Evolutionary conservation across 2,797 vertebrate genomes (phyloP), one percentile per base, ranked within the genome.

Genomic region (Leptatherina wallacei): DNA sequence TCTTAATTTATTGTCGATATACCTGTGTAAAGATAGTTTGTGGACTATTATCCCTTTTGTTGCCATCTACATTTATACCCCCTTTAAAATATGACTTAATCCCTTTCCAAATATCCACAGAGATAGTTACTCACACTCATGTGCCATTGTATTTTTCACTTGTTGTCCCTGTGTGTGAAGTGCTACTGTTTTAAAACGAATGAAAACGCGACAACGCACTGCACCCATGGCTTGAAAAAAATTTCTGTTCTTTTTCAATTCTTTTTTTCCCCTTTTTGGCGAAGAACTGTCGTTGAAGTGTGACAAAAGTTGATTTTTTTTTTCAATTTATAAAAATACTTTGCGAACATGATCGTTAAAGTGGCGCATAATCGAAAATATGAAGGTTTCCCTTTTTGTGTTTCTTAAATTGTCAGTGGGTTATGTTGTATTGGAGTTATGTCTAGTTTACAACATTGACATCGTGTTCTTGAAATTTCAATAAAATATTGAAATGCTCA

Each of bases 1-100:
- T 91, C 94, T 97, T 99, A 99, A 99, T 99, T 99, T 99, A 99
- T 99, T 99, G 95, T 96, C 93, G 89, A 98, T 96, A 97, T 95
- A 93, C 85, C 86, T 95, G 87, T 98, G 96, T 98, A 98, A 96
- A 97, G 94, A 93, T 95, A 67, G 89, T 92, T 92, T 92, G 93
- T 95, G 91, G 91, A 90, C 90, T 89, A 93, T 95, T 94, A 92
- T 91, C 86, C 69, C 87, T 90, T 65, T 77, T 92, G 86, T 88
- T 92, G 88, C 90, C 86, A 81, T 92, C 93, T 93, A 89, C 95
- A 95, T 96, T 96, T 95, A 94, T 94, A 89, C 74, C 80, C 86
- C 40, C 56, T 56, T 88, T 56, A 80, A 88, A 91, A 89, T 86
- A 92, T 84, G 85, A 91, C 87, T 92, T 84, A 69, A 85, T 60